Evolutionary conservation across 1,140 invertebrate genomes (phyloP).

Genomic region (Chrysopa pallens): DNA sequence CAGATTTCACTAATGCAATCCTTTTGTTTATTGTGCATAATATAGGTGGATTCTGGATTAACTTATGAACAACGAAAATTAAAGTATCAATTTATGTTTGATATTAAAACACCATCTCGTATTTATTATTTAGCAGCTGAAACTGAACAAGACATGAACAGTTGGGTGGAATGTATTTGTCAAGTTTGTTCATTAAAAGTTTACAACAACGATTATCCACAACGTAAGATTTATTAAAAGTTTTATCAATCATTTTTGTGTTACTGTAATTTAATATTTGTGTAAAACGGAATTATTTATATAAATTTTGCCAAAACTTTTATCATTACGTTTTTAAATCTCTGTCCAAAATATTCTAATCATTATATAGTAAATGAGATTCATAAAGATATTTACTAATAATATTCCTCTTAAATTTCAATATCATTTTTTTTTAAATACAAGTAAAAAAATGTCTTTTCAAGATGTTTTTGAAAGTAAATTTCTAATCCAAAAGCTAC

Average conservation of each 20-base stretch:
- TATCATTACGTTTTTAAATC: too few relatives aligned
- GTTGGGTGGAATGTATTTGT: conserved; percentile 89
- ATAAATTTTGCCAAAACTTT: too few relatives aligned
- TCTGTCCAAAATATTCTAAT: too few relatives aligned
- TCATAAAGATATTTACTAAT: too few relatives aligned
- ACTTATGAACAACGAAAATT: conserved; percentile 62
- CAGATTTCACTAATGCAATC: conserved; percentile 6
- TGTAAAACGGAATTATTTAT: too few relatives aligned
- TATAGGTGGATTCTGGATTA: conserved; percentile 67
- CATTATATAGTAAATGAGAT: too few relatives aligned
- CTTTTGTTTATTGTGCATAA: conserved; percentile 7
- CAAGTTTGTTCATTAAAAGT: conserved; percentile 76
- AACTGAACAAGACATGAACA: conserved; percentile 78
- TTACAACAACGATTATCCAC: conserved; percentile 51
- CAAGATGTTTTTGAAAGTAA: too few relatives aligned
- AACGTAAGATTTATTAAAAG: conserved; percentile 12
- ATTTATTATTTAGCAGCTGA: conserved; percentile 85
- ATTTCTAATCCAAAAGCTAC: too few relatives aligned
- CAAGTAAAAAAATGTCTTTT: too few relatives aligned
- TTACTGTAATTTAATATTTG: neutral
- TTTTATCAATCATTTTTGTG: conserved; percentile 1
- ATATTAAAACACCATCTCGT: conserved; percentile 71
- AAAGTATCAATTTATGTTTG: conserved; percentile 73
- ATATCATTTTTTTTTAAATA: too few relatives aligned
- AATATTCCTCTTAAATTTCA: too few relatives aligned